Conservation (phyloP, 35 echinoderm and acorn worm species). For the Stichopus chloronotus region DNA sequence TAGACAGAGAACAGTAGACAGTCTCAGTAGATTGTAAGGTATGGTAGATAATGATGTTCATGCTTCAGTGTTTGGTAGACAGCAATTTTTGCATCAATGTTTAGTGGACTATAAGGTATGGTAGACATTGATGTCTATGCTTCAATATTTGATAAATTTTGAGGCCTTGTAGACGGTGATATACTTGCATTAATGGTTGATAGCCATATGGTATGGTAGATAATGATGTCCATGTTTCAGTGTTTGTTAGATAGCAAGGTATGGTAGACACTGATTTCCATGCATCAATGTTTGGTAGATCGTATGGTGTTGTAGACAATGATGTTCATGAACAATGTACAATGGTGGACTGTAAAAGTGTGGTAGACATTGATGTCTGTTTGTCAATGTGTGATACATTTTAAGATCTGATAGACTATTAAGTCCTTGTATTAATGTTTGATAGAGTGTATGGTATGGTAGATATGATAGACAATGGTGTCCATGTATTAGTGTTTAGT, state of each 20-base stretch:
- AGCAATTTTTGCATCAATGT: constrained; percentile 55
- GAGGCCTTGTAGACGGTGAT: background rate
- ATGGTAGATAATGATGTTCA: constrained; percentile 59
- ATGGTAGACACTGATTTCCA: background rate
- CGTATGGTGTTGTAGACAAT: background rate
- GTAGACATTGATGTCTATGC: constrained; percentile 50
- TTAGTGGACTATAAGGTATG: constrained; percentile 55
- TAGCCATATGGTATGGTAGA: constrained; percentile 44
- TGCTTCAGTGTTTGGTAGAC: constrained; percentile 43
- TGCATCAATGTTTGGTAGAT: background rate
- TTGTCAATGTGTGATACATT: too few relatives aligned
- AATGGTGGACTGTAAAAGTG: too few relatives aligned
- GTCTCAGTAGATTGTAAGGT: constrained; percentile 41
- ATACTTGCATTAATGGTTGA: background rate
- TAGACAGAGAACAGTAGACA: background rate
- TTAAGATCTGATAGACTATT: background rate
- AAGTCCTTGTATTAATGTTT: background rate
- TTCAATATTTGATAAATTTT: constrained; percentile 43
- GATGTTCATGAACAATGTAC: too few relatives aligned
- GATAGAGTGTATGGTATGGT: too few relatives aligned
- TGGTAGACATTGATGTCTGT: too few relatives aligned
- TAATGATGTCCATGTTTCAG: constrained; percentile 65
- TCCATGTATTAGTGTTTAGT: constrained; percentile 50
- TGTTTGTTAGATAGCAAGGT: constrained; percentile 56
- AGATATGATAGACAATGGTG: constrained; percentile 22